Evolutionary conservation across 1,140 invertebrate species (phyloP), one percentile per base, ranked within the genome.

Genomic region (Penaeus vannamei): DNA sequence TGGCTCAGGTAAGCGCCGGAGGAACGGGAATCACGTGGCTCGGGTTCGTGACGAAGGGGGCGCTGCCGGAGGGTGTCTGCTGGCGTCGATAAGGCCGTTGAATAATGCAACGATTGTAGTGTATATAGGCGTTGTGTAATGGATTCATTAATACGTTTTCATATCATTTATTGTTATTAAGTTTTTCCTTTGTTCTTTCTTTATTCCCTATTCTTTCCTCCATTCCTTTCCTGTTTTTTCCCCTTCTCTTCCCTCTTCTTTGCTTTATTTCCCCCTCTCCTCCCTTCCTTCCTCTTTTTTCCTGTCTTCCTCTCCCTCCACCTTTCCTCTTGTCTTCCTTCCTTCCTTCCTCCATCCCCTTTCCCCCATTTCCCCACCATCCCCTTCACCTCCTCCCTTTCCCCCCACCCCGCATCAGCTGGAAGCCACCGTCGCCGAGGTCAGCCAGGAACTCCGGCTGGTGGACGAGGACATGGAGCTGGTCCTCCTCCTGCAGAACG

Each of bases 401-500:
- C 29, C 26, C 29, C 12, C 29, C 8, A 8, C 22, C 42, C 26
- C 20, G 0, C 1, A 5, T 46, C 79, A 87, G 86, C 77, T 87
- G 42, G 79, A 88, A 14, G 86, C 60, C 12, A 59, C 22, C 22
- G 36, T 84, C 2, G 59, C 29, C n/a, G 29, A 53, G 23, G 81
- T 60, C 46, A 88, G 22, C 20, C n/a, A 64, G 12, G 86, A 88
- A 7, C 86, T 88, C 42, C 59, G 53, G 29, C 86, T 59, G 36
- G 46, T 88, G 29, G 86, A 88, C 66, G 53, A 88, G 81, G 86
- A 88, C 64, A 61, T 83, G 62, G 86, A 83, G 66, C 53, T 84
- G 66, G 86, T 88, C 61, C 42, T 87, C 61, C 42, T 87, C 23
- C 86, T 87, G 32, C 77, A 32, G 1, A 64, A 46, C 23, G 77